Evolutionary conservation across 2,797 vertebrate species (phyloP), one percentile per base, ranked within the genome.

Genomic region (Pygocentrus nattereri): DNA sequence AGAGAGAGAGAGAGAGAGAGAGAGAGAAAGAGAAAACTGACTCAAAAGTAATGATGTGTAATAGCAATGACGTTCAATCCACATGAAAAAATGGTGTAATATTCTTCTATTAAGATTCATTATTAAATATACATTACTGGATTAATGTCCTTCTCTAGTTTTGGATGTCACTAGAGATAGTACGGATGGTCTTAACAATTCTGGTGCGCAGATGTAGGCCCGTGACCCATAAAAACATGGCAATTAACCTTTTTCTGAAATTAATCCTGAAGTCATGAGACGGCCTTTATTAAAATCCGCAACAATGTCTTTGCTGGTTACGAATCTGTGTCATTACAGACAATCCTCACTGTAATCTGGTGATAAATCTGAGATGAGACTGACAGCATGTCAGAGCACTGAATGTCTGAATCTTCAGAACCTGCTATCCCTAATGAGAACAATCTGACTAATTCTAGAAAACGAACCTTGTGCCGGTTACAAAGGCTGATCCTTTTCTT

Each of bases 381-480:
- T 19, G 69, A 62, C 23, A 62, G 31, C 50, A 21, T 52, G 15
- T 74, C 61, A n/a, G 44, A 1, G 12, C n/a, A 13, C 47, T 6
- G 15, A 23, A 70, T 30, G 52, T 23, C 68, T 7, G n/a, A 73
- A 68, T 23, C 65, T 41, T 64, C 44, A 61, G 52, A 83, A 81
- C 54, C 16, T 75, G 56, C 64, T 65, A 41, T 67, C 23, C n/a
- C 56, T 81, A 54, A n/a, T 72, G 23, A 44, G 68, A 70, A 19
- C 65, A 49, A 82, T 70, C 30, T 74, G 49, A 30, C 41, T 49
- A 74, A 58, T 76, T 56, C n/a, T 67, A 30, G 13, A 59, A 78
- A 78, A 72, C 1, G 65, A 64, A 50, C 70, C 79, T 71, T 23
- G 54, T 64, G 56, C 16, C 25, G 75, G 31, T 76, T 72, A 52